These are phyloP conservation scores for Malurus splendens DNA, from an alignment of 2,797 vertebrate species.

Conservation along the genomic window DNA sequence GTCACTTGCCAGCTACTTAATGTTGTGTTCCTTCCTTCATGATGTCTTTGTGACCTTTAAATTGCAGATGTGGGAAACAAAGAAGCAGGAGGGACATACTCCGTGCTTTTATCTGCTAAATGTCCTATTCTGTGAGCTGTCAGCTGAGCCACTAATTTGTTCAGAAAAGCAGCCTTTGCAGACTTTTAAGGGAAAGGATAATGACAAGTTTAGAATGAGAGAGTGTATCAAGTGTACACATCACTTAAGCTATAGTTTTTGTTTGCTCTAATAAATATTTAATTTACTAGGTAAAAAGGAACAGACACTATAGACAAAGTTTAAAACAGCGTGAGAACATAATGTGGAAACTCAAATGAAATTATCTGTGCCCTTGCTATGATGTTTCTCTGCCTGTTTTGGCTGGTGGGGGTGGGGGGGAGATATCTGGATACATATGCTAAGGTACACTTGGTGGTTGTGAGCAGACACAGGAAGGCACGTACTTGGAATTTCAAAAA, in stretches of 20 bases:
- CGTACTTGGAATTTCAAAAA: background rate
- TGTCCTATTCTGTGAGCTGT: background rate
- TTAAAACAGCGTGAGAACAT: background rate
- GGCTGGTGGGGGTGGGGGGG: background rate
- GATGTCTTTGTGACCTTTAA: background rate
- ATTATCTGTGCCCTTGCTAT: background rate
- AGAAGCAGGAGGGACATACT: background rate
- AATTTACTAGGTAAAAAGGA: background rate
- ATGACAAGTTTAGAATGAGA: background rate
- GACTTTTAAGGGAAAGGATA: background rate
- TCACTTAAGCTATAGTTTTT: background rate
- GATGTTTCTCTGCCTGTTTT: background rate
- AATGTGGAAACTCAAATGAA: background rate
- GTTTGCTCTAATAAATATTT: background rate
- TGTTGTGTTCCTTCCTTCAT: background rate
- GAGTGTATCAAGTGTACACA: background rate
- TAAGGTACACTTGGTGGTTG: background rate
- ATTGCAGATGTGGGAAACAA: background rate
- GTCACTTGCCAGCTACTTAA: background rate
- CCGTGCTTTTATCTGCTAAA: background rate
- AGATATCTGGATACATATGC: background rate
- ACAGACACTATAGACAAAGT: background rate
- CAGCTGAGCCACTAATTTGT: background rate
- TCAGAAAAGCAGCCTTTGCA: background rate
- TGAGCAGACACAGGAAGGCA: background rate